phyloP scores from a whole-genome alignment of 2,113 vertebrate species.

The Chloropsis cyanopogon region DNA sequence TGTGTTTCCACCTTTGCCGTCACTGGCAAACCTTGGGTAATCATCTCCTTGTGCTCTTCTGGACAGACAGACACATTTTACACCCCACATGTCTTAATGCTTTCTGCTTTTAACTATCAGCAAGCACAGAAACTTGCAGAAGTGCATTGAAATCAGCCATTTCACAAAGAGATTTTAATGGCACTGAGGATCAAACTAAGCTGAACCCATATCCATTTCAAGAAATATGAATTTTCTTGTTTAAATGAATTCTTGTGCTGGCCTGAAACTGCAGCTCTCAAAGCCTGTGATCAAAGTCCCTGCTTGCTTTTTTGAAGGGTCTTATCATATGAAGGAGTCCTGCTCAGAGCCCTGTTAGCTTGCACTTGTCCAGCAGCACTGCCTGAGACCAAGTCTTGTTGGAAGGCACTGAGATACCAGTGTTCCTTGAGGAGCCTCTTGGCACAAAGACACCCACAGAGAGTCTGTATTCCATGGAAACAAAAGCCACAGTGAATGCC shows the following conservation, averaged over 20 bases:
- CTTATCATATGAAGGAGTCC: not conserved
- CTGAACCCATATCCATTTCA: not conserved
- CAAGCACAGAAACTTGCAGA: not conserved
- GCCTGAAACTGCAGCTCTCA: not conserved
- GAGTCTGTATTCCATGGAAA: not conserved
- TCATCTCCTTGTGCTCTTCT: not conserved
- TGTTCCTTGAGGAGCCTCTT: not conserved
- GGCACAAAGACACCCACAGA: not conserved
- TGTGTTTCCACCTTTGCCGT: not conserved
- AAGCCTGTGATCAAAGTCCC: fast-evolving
- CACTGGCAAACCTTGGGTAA: not conserved
- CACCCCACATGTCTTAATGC: fast-evolving
- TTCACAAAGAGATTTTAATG: not conserved
- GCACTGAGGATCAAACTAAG: not conserved
- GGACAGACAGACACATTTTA: not conserved
- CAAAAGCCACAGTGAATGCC: not conserved
- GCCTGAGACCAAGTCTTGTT: not conserved
- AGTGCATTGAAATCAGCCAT: not conserved
- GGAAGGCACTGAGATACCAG: not conserved
- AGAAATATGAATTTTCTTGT: not conserved
- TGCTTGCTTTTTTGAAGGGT: not conserved
- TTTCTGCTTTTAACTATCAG: not conserved
- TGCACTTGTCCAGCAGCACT: not conserved
- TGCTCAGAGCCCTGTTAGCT: not conserved
- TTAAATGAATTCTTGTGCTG: not conserved